These are phyloP conservation scores for Hesperia comma DNA, from an alignment of 2,888 invertebrate species.

Conservation along the genomic window DNA sequence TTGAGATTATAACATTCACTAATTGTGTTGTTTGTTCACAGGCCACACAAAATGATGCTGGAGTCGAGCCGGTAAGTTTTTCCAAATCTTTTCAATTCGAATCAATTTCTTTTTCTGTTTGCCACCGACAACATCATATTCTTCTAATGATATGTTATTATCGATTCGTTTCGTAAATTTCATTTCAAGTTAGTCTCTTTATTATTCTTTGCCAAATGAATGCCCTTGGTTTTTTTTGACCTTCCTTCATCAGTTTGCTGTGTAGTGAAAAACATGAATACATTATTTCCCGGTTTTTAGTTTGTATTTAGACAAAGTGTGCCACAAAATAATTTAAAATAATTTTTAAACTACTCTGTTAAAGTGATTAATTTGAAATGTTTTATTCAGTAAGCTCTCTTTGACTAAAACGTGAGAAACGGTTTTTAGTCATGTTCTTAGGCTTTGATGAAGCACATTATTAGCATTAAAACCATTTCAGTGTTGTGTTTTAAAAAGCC, in stretches of 20 bases:
- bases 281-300: slow-evolving; percentile 1
- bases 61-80: slow-evolving; percentile 78
- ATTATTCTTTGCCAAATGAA: slow-evolving; percentile 21
- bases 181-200: slow-evolving; percentile 20
- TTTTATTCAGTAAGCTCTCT: not conserved
- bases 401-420: not conserved
- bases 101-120: slow-evolving; percentile 14
- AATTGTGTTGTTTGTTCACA: slow-evolving; percentile 58
- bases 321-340: not conserved
- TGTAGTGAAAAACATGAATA: slow-evolving; percentile 8
- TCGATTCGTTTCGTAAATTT: slow-evolving; percentile 37
- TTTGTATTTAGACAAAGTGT: not conserved
- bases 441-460: slow-evolving; percentile 16
- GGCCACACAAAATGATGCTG: slow-evolving; percentile 83
- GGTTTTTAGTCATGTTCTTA: slow-evolving; percentile 3
- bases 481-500: slow-evolving; percentile 31
- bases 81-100: slow-evolving; percentile 20
- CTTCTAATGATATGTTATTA: slow-evolving; percentile 38
- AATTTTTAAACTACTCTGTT: not conserved
- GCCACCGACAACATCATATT: slow-evolving; percentile 14
- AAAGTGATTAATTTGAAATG: not conserved
- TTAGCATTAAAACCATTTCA: slow-evolving; percentile 25
- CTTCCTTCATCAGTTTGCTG: slow-evolving; percentile 3
- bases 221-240: slow-evolving; percentile 10
- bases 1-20: slow-evolving; percentile 9